Evolutionary conservation across 2,797 vertebrate genomes (phyloP).

Genomic region (Halcyon smyrnensis): DNA sequence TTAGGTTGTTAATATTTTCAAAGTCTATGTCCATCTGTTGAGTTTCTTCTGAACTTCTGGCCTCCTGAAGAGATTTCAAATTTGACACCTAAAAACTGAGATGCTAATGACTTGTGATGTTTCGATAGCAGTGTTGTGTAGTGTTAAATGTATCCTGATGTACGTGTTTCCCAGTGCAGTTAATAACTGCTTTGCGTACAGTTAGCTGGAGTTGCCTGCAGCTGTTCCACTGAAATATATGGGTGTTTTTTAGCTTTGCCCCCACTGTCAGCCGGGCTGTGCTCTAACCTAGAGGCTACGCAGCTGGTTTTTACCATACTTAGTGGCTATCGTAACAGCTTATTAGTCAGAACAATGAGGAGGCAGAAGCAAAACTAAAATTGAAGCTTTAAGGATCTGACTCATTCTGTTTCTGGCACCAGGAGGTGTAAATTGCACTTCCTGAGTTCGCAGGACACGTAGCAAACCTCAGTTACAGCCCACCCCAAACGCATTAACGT

Average conservation of each 20-base stretch:
- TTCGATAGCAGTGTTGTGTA: background rate
- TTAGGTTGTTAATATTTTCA: background rate
- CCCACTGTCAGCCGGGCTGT: background rate
- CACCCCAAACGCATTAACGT: background rate
- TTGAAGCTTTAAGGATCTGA: constrained; percentile 46
- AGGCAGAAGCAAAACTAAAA: constrained; percentile 45
- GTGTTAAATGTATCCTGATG: background rate
- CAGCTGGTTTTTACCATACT: background rate
- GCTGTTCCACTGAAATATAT: background rate
- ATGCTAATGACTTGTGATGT: background rate
- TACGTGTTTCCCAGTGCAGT: background rate
- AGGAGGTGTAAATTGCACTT: constrained; percentile 47
- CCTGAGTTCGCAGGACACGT: background rate
- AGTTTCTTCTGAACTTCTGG: background rate
- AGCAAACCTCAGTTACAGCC: background rate
- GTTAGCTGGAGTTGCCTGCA: background rate
- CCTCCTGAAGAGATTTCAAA: background rate
- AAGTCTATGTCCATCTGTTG: background rate
- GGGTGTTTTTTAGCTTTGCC: background rate
- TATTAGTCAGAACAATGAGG: constrained; percentile 61
- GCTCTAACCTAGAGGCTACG: background rate
- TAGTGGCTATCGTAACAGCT: background rate
- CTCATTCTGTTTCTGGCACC: constrained; percentile 18
- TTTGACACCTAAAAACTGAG: background rate
- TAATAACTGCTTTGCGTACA: background rate